Evolutionary conservation across 1,140 invertebrate species (phyloP), one percentile per base, ranked within the genome.

Genomic region (Kradibia gibbosae): DNA sequence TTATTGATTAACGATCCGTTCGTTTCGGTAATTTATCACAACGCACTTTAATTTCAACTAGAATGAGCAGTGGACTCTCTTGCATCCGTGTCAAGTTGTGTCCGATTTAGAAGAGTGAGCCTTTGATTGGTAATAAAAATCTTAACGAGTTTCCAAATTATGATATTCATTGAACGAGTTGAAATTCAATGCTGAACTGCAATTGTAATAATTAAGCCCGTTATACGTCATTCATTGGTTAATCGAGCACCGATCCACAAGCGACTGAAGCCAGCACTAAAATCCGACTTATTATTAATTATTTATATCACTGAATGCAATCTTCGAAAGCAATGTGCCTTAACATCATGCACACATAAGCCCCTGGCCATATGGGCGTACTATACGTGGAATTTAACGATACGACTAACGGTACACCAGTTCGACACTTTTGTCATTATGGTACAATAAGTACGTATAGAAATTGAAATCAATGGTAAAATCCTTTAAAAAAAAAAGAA

Each of bases 331-430:
- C 53, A 53, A 83, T 81, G 45, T 17, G 45, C 45, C 8, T 17
- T 7, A 7, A 17, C 45, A 17, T n/a, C 45, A 17, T 17, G 45
- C 45, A 48, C 45, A 48, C 17, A 48, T 17, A 48, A 7, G 45
- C 45, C 45, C 7, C 45, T n/a, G n/a, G n/a, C n/a, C n/a, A n/a
- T n/a, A n/a, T n/a, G n/a, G 81, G 80, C 62, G 80, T 84, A 82
- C 79, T 82, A 84, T 81, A 84, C 70, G 83, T 84, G 83, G 83
- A 86, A 87, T 86, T 85, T 86, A 88, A 87, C 70, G 83, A 86
- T 87, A 88, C 88, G 86, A 88, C 87, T 86, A 83, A 85, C 74
- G 76, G 80, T 82, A 75, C 78, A 79, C 80, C 28, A 70, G 78
- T 84, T 83, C n/a, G 72, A 85, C 73, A 72, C 76, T 84, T 82